Percentiles rank a stretch among this genome's conserved stretches.
phyloP scores from a whole-genome alignment of 1,140 invertebrate genomes.

The Archivesica marissinica region DNA sequence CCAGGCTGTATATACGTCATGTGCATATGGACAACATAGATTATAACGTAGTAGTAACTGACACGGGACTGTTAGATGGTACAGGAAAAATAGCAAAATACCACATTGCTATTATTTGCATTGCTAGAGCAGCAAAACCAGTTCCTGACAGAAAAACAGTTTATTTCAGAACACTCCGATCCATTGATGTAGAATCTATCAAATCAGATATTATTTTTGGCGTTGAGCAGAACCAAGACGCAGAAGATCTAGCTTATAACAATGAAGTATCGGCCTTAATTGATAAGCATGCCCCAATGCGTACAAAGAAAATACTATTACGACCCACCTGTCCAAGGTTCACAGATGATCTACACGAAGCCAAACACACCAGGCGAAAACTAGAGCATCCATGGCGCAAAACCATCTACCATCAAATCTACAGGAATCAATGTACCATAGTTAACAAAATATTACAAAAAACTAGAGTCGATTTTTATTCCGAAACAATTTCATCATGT shows the following conservation, averaged over 20 bases:
- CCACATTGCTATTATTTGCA: constrained; percentile 48
- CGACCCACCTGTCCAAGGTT: constrained; percentile 53
- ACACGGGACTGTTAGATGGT: constrained; percentile 48
- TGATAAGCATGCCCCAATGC: constrained; percentile 43
- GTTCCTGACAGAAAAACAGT: constrained; percentile 35
- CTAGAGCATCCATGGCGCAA: constrained; percentile 47
- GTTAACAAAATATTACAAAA: constrained; percentile 10
- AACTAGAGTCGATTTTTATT: constrained; percentile 31
- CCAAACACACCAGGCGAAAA: constrained; percentile 35
- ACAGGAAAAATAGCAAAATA: constrained; percentile 51
- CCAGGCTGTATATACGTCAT: too few relatives aligned
- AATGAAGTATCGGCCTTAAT: not conserved
- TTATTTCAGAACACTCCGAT: constrained; percentile 12
- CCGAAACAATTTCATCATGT: constrained; percentile 9
- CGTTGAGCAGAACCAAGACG: too few relatives aligned
- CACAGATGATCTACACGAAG: constrained; percentile 28
- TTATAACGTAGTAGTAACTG: too few relatives aligned
- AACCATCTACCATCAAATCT: constrained; percentile 42
- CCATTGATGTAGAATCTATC: constrained; percentile 13
- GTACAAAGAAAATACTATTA: constrained; percentile 40
- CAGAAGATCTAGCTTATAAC: too few relatives aligned
- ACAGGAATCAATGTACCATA: constrained; percentile 3
- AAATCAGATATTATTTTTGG: constrained; percentile 1
- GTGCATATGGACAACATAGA: too few relatives aligned
- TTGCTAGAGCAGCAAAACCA: constrained; percentile 11